phyloP scores from a whole-genome alignment of 1,140 invertebrate genomes.

The Hylaeus anthracinus region DNA sequence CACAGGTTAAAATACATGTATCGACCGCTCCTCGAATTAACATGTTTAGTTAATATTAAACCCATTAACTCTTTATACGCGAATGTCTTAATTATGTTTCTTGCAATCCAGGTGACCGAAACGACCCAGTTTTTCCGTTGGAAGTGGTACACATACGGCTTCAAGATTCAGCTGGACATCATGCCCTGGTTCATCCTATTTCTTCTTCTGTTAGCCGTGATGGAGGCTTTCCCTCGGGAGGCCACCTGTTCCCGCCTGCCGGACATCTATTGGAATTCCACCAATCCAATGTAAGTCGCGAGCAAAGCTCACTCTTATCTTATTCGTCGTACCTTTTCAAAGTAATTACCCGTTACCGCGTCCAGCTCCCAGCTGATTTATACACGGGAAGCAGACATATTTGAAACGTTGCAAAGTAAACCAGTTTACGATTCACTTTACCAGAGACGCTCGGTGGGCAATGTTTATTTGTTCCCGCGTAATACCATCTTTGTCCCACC shows the following conservation, averaged over 20 bases:
- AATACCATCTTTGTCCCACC: conserved; percentile 28
- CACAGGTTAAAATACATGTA: neutral
- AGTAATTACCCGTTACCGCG: conserved; percentile 43
- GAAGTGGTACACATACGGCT: conserved; percentile 72
- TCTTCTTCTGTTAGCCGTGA: conserved; percentile 81
- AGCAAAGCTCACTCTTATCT: conserved; percentile 7
- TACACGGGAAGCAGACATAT: neutral
- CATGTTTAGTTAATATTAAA: neutral
- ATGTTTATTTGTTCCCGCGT: neutral
- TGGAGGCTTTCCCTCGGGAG: conserved; percentile 82
- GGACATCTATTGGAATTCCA: conserved; percentile 84
- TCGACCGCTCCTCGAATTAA: neutral
- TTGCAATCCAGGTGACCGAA: conserved; percentile 63
- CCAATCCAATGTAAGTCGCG: conserved; percentile 82
- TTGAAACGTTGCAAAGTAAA: conserved; percentile 18
- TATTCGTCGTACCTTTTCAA: neutral
- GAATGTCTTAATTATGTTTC: neutral
- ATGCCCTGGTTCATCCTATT: conserved; percentile 82
- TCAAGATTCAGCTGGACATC: conserved; percentile 79
- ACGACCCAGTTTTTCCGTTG: conserved; percentile 53
- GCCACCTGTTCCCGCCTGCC: conserved; percentile 81
- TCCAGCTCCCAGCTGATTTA: neutral
- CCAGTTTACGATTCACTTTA: conserved; percentile 7
- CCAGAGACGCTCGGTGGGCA: neutral
- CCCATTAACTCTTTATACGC: neutral